Conservation (phyloP, 2,888 invertebrate genomes). For the Sphaerophoria taeniata region DNA sequence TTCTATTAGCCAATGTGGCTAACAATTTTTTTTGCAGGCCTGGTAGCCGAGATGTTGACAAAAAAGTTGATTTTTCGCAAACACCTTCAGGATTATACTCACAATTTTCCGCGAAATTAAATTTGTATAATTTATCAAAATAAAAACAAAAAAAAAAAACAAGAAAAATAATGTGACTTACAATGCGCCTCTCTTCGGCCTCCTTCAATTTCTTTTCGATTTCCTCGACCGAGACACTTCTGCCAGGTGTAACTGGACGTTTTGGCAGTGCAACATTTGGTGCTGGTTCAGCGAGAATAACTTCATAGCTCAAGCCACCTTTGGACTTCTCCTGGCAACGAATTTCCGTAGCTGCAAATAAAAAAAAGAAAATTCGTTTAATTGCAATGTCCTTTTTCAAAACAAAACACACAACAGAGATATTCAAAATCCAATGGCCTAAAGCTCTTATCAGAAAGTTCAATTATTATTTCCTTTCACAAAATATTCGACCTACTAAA, state of each 20-base stretch:
- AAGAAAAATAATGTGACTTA: too few species aligned
- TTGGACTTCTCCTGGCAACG: constrained; percentile 96
- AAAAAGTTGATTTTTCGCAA: too few species aligned
- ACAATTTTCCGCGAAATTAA: too few species aligned
- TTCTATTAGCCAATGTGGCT: too few species aligned
- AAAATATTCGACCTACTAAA: background rate
- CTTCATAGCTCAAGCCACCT: constrained; percentile 95
- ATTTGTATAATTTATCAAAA: too few species aligned
- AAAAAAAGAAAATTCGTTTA: background rate
- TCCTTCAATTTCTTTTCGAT: constrained; percentile 96
- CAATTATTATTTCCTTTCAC: constrained; percentile 25
- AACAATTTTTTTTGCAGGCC: too few species aligned
- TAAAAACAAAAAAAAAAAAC: too few species aligned
- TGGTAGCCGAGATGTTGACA: too few species aligned
- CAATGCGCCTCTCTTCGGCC: constrained; percentile 96
- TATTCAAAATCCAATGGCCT: background rate
- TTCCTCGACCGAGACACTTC: constrained; percentile 91
- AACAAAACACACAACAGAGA: background rate
- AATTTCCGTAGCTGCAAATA: constrained; percentile 90
- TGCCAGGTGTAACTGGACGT: constrained; percentile 86
- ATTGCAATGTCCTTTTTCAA: constrained; percentile 19
- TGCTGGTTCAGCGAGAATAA: constrained; percentile 92
- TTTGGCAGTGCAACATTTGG: constrained; percentile 87
- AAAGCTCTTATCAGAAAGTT: constrained; percentile 16
- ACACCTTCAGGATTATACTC: too few species aligned